These are phyloP conservation scores for Rachycentron canadum DNA, from an alignment of 2,797 vertebrate species.

Conservation along the genomic window DNA sequence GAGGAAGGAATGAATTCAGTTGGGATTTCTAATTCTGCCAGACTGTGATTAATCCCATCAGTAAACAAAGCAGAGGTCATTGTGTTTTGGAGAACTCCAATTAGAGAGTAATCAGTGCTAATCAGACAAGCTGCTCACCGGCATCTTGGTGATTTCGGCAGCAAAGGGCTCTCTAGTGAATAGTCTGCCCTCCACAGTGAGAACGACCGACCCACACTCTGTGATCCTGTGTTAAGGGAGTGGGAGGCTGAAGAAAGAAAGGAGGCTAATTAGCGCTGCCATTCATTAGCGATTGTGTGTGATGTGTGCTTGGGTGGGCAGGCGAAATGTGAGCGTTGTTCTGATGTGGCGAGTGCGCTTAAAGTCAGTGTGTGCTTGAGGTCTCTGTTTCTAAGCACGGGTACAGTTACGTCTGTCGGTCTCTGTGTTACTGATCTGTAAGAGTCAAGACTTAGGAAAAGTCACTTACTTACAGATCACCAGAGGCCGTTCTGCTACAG, in stretches of 20 bases:
- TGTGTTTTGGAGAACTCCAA: conserved; percentile 88
- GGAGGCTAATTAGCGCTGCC: conserved; percentile 77
- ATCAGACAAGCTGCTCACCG: conserved; percentile 86
- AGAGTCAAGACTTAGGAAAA: conserved; percentile 23
- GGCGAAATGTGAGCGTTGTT: conserved; percentile 47
- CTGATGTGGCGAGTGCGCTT: conserved; percentile 40
- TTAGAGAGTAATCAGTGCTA: conserved; percentile 87
- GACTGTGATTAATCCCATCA: conserved; percentile 86
- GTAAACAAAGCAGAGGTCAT: conserved; percentile 90
- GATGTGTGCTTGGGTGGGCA: conserved; percentile 73
- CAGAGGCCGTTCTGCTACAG: conserved; percentile 38
- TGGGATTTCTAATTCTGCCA: conserved; percentile 84
- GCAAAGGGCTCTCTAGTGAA: conserved; percentile 75
- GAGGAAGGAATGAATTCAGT: conserved; percentile 79
- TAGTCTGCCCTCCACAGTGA: conserved; percentile 74
- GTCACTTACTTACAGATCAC: conserved; percentile 48
- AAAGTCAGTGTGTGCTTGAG: neutral
- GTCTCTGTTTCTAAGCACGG: conserved; percentile 14
- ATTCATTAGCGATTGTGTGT: conserved; percentile 72
- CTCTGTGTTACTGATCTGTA: conserved; percentile 14
- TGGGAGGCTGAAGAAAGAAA: conserved; percentile 75
- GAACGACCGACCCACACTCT: conserved; percentile 74
- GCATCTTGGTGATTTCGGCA: conserved; percentile 80
- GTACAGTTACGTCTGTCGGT: neutral
- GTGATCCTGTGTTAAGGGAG: conserved; percentile 81